Base-by-base conservation (phyloP, 23 tunicate species). In the Phallusia fumigata region DNA sequence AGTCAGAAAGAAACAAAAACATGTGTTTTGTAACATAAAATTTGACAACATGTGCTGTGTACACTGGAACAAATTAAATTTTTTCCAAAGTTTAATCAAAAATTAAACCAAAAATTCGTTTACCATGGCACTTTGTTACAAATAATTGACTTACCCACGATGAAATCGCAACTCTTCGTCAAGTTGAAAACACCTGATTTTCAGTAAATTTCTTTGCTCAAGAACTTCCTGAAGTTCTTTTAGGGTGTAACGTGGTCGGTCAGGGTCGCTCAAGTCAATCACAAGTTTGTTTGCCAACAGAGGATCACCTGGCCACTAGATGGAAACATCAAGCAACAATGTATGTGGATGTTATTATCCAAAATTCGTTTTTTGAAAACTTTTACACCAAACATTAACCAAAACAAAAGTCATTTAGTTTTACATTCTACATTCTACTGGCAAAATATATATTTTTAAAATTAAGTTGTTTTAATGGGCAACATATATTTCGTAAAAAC, bases 181-280 rank as follows among this genome's bases (percentile, higher is more conserved):
- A 0, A 85, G 76, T n/a, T 83, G 80, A 51, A 94, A 88, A 65
- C 87, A 81, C 30, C 82, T 32, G 30, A 84, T 84, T 82, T 94
- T 94, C 13, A 94, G 82, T 51, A 77, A 40, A 64, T 94, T 94
- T 82, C 93, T 58, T 35, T 94, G 94, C 21, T 73, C 65, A 24
- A 94, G 79, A 75, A 94, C 98, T 79, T 94, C 98, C 76, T 86
- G 98, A 16, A 94, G 83, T 73, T 94, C 98, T 28, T 89, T 79
- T 35, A 94, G 78, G 28, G 98, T 94, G 83, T 94, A 94, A 2
- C 98, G 85, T 0, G 98, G 98, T 78, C 98, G 81, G 77, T 94
- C 87, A 12, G 98, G 98, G 52, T 94, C 98, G 35, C 65, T 85
- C 80, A 94, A 73, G 53, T 94, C 98, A 35, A 94, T 94, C 11